Evolutionary conservation across 2,888 invertebrate genomes (phyloP), one percentile per base, ranked within the genome.

Genomic region (Prosopocoilus inquinatus): DNA sequence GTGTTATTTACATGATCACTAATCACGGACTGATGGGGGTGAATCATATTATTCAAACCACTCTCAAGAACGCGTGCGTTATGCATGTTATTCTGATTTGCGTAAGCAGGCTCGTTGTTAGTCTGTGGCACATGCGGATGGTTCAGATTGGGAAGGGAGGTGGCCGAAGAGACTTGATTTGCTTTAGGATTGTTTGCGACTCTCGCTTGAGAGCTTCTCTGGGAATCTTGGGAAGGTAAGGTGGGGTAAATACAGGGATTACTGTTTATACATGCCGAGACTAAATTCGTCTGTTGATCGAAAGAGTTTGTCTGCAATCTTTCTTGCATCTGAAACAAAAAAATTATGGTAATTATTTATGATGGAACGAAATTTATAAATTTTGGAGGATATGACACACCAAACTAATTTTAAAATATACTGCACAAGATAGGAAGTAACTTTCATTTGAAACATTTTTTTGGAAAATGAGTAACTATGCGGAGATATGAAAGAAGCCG

Each of bases 251-350:
- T 15, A 44, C 58, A 61, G 13, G 62, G 56, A 52, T 58, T 60
- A n/a, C 57, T 46, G 36, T 56, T 55, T 47, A 54, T 58, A 45
- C 58, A 63, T 46, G 61, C 8, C 7, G 64, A 61, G 12, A 60
- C 54, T 5, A 53, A 51, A 41, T 59, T 56, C 51, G 60, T 56
- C 20, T 28, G 20, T 47, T 60, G 56, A 20, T 65, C 59, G 50
- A 54, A 63, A 39, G 62, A 28, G 50, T 48, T 41, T 16, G 53
- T 53, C 33, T 64, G 66, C 34, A 64, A 16, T 38, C 63, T 61
- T 61, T 81, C 82, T 70, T 82, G 81, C 66, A 82, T 67, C 81
- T 82, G 64, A 39, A 67, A 64, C 36, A 59, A 41, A 41, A 12
- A 20, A 11, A 11, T n/a, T 38, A n/a, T 38, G 13, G 3, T 3